phyloP scores from a whole-genome alignment of 2,888 invertebrate genomes.

The Bellardia pandia region DNA sequence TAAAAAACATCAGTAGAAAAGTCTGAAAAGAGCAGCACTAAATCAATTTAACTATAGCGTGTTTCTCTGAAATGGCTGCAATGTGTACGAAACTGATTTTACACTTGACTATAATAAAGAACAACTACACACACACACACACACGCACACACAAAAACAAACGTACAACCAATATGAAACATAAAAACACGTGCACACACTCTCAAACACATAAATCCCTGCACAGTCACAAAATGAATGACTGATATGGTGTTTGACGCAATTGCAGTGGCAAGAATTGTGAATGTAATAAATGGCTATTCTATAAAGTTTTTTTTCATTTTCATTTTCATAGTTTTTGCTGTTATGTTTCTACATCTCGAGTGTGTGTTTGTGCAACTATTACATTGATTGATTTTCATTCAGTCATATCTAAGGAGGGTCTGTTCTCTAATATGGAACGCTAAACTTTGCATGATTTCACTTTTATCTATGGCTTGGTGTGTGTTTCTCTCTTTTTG shows the following conservation, averaged over 20 bases:
- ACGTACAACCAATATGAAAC: not conserved
- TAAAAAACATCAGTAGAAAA: conserved; percentile 1
- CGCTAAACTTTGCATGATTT: conserved; percentile 26
- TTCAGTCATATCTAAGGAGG: conserved; percentile 24
- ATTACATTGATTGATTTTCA: conserved; percentile 56
- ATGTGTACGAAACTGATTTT: conserved; percentile 51
- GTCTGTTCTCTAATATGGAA: not conserved
- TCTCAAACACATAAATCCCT: not conserved
- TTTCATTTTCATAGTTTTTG: not conserved
- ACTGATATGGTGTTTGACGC: conserved; percentile 57
- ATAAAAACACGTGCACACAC: not conserved
- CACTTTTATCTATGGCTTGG: conserved; percentile 27
- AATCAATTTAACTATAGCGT: conserved; percentile 47
- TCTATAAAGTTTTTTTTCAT: conserved; percentile 2
- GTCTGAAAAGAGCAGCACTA: conserved; percentile 43
- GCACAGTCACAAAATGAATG: conserved; percentile 38
- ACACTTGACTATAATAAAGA: conserved; percentile 56
- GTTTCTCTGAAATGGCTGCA: conserved; percentile 30
- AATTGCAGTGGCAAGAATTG: conserved; percentile 54
- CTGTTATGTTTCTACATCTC: not conserved
- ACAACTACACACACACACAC: not conserved
- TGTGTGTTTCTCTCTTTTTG: not conserved
- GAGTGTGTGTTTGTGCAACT: conserved; percentile 1
- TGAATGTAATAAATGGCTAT: conserved; percentile 47
- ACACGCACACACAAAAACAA: not conserved